Percentiles rank a stretch among this genome's conserved stretches.
Evolutionary conservation across 2,888 invertebrate genomes (phyloP).

Genomic region (Galerucella pusilla): DNA sequence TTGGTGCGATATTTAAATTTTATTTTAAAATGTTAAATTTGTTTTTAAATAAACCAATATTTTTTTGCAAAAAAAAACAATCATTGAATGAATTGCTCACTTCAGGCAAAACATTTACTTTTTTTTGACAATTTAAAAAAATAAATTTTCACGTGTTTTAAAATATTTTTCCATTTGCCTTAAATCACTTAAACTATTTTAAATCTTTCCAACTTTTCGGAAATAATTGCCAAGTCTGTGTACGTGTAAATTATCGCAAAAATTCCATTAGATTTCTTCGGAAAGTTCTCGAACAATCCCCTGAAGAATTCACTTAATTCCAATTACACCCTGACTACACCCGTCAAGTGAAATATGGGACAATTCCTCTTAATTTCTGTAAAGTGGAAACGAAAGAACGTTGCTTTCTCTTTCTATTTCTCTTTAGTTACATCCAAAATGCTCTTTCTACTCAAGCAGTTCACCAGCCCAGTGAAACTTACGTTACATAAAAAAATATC

Average conservation of each 20-base stretch:
- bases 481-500: background rate
- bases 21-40: too few species aligned
- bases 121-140: background rate
- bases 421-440: background rate
- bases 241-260: constrained; percentile 23
- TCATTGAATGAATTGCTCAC: background rate
- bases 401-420: constrained; percentile 9
- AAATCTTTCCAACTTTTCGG: background rate
- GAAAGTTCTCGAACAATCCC: constrained; percentile 18
- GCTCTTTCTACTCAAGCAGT: background rate
- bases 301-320: constrained; percentile 20
- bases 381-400: constrained; percentile 4
- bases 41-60: too few species aligned
- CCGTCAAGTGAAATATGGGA: constrained; percentile 23
- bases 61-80: too few species aligned
- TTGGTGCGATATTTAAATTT: too few species aligned
- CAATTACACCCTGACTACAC: constrained; percentile 19
- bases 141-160: background rate
- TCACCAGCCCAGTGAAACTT: background rate
- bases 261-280: constrained; percentile 20
- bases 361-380: constrained; percentile 21
- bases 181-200: constrained; percentile 13
- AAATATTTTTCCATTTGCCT: constrained; percentile 2
- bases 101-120: background rate
- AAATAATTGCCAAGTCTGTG: constrained; percentile 19